Percentiles rank a stretch among this genome's conserved stretches.
phyloP scores from a whole-genome alignment of 2,113 vertebrate genomes.

The Periophthalmodon schlosseri region DNA sequence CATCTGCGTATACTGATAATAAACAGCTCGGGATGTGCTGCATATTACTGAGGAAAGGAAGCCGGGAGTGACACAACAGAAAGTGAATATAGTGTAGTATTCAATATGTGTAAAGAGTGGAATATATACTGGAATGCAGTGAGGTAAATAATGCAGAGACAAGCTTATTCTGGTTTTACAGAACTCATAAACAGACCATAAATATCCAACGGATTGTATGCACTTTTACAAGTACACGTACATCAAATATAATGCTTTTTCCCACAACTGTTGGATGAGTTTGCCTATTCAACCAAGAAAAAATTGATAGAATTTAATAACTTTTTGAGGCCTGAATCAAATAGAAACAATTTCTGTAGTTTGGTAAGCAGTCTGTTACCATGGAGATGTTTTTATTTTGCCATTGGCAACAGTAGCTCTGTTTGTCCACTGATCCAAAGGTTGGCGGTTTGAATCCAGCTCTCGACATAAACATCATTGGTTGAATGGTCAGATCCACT shows the following conservation, averaged over 20 bases:
- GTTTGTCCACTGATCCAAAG: too few species aligned
- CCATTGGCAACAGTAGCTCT: too few species aligned
- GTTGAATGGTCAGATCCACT: too few species aligned
- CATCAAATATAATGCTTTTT: not conserved
- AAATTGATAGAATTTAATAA: not conserved
- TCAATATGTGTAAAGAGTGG: conserved; percentile 19
- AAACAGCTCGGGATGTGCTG: conserved; percentile 29
- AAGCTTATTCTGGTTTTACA: conserved; percentile 6
- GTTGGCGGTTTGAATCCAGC: too few species aligned
- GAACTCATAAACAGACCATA: not conserved
- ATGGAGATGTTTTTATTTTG: too few species aligned
- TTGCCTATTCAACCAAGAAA: not conserved
- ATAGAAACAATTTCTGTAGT: too few species aligned
- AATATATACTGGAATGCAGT: conserved; percentile 8
- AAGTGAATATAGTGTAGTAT: conserved; percentile 31
- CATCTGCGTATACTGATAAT: conserved; percentile 42
- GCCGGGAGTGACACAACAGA: conserved; percentile 29
- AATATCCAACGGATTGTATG: not conserved
- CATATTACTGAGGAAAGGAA: conserved; percentile 59
- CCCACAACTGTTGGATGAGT: too few species aligned
- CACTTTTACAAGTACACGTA: not conserved
- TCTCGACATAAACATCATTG: too few species aligned
- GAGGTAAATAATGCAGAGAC: not conserved
- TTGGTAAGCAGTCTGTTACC: too few species aligned
- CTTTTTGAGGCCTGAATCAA: too few species aligned